A percentile compares a stretch with the other conserved stretches of the same genome.
phyloP scores from a whole-genome alignment of 2,797 vertebrate species.

The Picus viridis region DNA sequence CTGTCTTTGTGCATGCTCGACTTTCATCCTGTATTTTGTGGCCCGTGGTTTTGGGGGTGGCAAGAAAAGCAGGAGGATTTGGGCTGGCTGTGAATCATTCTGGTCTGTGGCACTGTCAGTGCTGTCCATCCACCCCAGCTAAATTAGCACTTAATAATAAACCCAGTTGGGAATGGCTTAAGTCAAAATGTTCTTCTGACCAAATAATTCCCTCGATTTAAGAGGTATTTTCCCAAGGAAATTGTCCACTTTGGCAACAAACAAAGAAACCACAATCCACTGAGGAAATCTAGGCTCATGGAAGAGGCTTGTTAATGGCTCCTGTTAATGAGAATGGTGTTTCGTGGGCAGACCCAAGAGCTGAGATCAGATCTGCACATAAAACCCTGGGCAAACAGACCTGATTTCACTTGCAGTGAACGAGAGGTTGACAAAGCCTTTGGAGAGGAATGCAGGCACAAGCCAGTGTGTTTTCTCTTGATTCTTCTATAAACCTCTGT shows the following conservation, averaged over 20 bases:
- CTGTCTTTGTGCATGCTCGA: neutral
- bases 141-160: neutral
- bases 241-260: neutral
- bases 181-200: neutral
- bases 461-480: neutral
- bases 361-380: rapidly evolving
- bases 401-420: neutral
- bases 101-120: neutral
- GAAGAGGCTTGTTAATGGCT: neutral
- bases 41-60: neutral
- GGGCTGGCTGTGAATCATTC: neutral
- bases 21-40: neutral
- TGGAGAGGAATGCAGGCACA: neutral
- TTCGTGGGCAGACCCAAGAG: neutral
- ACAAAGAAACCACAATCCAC: neutral
- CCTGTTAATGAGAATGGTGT: neutral
- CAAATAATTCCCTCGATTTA: neutral
- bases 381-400: neutral
- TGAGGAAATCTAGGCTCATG: neutral
- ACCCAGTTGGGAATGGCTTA: neutral
- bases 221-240: neutral
- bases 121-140: neutral
- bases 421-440: neutral
- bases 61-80: neutral
- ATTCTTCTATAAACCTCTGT: neutral